Percentiles rank a stretch among this genome's conserved stretches.
Evolutionary conservation across 2,113 vertebrate genomes (phyloP).

Genomic region (Rynchops niger): DNA sequence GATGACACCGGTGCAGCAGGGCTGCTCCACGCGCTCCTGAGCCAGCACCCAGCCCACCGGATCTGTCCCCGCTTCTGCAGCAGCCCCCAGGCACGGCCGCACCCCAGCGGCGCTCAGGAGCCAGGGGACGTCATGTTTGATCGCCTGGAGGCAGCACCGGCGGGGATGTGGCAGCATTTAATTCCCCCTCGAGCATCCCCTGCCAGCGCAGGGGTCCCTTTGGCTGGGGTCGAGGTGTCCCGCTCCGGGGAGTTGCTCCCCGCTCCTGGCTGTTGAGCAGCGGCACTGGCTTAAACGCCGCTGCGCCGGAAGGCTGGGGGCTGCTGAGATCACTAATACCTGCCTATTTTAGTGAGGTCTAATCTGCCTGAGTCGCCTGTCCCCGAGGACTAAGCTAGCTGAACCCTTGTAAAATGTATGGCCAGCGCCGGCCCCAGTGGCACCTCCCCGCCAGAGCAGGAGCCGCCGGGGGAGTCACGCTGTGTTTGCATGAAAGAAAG

Average conservation of each 20-base stretch:
- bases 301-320: slow-evolving; percentile 1
- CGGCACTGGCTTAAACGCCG: neutral
- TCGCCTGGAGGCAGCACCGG: neutral
- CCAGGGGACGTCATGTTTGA: neutral
- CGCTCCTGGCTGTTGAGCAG: neutral
- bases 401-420: slow-evolving; percentile 40
- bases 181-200: neutral
- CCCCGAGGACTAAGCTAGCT: slow-evolving; percentile 57
- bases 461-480: neutral
- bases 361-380: slow-evolving; percentile 67
- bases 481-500: slow-evolving; percentile 24
- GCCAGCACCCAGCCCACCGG: neutral
- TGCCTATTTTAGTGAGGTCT: slow-evolving; percentile 67
- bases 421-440: neutral
- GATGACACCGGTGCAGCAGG: neutral
- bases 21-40: neutral
- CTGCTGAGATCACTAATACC: slow-evolving; percentile 66
- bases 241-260: neutral
- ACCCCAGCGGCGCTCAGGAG: fast-evolving
- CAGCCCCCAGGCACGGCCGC: neutral
- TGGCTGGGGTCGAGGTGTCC: neutral
- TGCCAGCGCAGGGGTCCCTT: neutral
- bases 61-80: fast-evolving
- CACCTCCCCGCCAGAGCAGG: neutral
- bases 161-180: neutral